phyloP scores from a whole-genome alignment of 1,140 invertebrate species.

The Littorina saxatilis region DNA sequence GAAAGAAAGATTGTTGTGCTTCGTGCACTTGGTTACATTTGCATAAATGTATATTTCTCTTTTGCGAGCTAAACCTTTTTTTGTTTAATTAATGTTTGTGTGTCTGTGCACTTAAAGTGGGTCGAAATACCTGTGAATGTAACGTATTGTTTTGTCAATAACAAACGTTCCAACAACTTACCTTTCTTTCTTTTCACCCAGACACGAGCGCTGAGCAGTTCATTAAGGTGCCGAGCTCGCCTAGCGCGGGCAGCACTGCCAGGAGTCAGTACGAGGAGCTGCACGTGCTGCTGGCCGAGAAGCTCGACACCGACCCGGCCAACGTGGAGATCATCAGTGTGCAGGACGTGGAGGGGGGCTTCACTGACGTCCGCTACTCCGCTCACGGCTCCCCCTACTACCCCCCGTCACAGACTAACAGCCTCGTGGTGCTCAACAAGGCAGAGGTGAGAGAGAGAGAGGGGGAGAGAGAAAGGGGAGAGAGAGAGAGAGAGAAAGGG shows the following conservation, averaged over 20 bases:
- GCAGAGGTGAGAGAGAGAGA: constrained; percentile 90
- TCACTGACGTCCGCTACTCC: constrained; percentile 90
- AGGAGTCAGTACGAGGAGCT: constrained; percentile 94
- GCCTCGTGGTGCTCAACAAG: constrained; percentile 92
- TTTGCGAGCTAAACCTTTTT: no score
- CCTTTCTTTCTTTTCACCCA: constrained; percentile 50
- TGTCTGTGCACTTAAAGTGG: no score
- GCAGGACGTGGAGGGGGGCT: constrained; percentile 77
- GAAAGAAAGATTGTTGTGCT: no score
- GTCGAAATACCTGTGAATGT: no score
- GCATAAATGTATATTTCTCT: no score
- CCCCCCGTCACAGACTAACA: constrained; percentile 94
- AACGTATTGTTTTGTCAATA: no score
- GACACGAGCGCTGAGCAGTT: constrained; percentile 98
- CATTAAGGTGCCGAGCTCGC: constrained; percentile 77
- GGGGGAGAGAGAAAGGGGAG: no score
- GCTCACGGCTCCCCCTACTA: constrained; percentile 97
- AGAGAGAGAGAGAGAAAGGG: no score
- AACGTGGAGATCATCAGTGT: constrained; percentile 98
- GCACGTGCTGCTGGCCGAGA: constrained; percentile 88
- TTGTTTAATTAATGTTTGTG: no score
- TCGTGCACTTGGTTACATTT: no score
- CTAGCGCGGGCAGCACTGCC: neutral
- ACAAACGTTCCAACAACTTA: no score
- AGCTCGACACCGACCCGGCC: constrained; percentile 88